Evolutionary conservation across 2,113 vertebrate species (phyloP).

Genomic region (Neopipo cinnamomea): DNA sequence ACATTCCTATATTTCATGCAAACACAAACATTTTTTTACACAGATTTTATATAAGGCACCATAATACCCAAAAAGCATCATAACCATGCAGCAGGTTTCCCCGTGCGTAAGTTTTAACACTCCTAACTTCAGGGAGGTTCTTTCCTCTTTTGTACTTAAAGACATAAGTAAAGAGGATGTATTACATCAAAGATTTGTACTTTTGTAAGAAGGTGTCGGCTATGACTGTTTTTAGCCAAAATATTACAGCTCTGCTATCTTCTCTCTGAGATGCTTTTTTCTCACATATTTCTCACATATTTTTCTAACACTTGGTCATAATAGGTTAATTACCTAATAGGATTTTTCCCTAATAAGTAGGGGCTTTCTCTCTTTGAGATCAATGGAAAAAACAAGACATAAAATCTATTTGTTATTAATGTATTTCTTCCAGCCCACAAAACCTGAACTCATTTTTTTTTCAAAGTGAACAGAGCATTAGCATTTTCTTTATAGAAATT

Average conservation of each 20-base stretch:
- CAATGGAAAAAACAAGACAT: background rate
- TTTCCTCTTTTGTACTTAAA: background rate
- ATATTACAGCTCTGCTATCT: background rate
- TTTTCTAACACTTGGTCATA: too few relatives aligned
- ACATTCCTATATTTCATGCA: background rate
- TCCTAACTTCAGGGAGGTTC: background rate
- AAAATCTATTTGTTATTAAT: constrained; percentile 24
- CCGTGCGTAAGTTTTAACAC: background rate
- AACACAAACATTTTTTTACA: background rate
- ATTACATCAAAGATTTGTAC: background rate
- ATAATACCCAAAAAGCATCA: background rate
- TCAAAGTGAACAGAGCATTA: background rate
- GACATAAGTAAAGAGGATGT: background rate
- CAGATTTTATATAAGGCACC: background rate
- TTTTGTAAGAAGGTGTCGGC: background rate
- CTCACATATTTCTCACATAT: too few relatives aligned
- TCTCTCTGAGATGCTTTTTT: background rate
- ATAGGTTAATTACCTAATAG: background rate
- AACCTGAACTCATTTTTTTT: background rate
- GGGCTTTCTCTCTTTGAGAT: background rate
- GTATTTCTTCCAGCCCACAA: background rate
- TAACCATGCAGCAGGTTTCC: background rate
- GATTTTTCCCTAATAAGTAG: background rate
- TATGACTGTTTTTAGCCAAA: background rate
- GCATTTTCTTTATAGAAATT: background rate